Percentiles rank a stretch among this genome's conserved stretches.
phyloP scores from a whole-genome alignment of 1,140 invertebrate species.

The Lycorma delicatula region DNA sequence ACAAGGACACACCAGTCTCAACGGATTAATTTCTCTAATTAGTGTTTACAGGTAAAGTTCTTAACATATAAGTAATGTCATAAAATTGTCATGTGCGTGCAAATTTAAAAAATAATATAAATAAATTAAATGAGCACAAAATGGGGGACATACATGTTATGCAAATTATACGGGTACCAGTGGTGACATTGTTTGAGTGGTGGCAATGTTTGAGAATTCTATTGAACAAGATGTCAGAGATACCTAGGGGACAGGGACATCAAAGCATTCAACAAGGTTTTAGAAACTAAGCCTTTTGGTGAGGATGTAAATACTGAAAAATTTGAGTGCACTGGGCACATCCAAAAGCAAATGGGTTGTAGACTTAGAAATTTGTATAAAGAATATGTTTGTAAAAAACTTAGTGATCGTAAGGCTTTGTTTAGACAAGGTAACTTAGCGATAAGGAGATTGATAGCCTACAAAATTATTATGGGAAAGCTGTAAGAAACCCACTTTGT shows the following conservation, averaged over 20 bases:
- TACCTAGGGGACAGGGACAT: slow-evolving; percentile 24
- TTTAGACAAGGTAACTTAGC: background rate
- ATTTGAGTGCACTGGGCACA: slow-evolving; percentile 15
- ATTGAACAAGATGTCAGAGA: slow-evolving; percentile 13
- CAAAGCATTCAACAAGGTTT: slow-evolving; percentile 6
- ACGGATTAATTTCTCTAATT: slow-evolving; percentile 15
- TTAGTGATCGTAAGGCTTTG: background rate
- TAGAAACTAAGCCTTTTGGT: slow-evolving; percentile 8
- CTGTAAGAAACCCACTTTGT: slow-evolving; percentile 8
- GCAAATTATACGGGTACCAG: slow-evolving; percentile 23
- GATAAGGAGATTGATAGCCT: background rate
- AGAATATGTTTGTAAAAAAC: background rate
- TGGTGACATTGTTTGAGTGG: slow-evolving; percentile 22
- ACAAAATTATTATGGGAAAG: slow-evolving; percentile 16
- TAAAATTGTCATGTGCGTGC: slow-evolving; percentile 16
- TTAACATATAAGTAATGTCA: slow-evolving; percentile 13
- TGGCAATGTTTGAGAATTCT: slow-evolving; percentile 1
- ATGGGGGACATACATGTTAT: slow-evolving; percentile 14
- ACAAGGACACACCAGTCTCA: slow-evolving; percentile 13
- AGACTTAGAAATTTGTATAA: slow-evolving; percentile 2
- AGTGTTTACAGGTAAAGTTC: slow-evolving; percentile 8
- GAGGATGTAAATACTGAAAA: slow-evolving; percentile 17
- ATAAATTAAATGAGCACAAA: background rate
- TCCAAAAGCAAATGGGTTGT: slow-evolving; percentile 13
- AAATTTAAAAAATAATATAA: no score